Evolutionary conservation across 2,113 vertebrate species (phyloP), one percentile per base, ranked within the genome.

Genomic region (Zapus hudsonius): DNA sequence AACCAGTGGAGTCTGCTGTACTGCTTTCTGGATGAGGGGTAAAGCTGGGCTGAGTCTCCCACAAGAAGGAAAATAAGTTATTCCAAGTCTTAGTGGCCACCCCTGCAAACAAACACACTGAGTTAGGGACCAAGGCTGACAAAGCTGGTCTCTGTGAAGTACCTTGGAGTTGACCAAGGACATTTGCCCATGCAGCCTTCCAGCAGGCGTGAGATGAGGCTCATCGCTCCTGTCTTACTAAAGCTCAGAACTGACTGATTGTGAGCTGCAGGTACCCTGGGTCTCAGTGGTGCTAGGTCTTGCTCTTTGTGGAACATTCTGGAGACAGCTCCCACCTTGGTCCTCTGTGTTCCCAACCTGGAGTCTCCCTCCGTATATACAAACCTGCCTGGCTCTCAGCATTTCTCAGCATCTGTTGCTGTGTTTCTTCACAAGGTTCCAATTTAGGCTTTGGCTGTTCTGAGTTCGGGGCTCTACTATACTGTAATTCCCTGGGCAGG

Each of bases 1-100:
- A 16, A 33, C 57, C 67, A 61, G 11, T 23, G 17, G 22, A 7
- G 5, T 27, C 44, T 23, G 52, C 44, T 27, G 59, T 36, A 31
- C 29, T 13, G 4, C 52, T 78, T 92, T 47, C 31, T 16, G 22
- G 20, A n/a, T 31, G 61, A 44, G 15, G 7, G 78, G 16, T 6
- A 79, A 63, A 10, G 4, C 44, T 15, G 5, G 78, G 25, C 69
- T 63, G 38, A 83, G 52, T 12, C 25, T n/a, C 67, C 67, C 61
- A 69, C 40, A 78, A 40, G 75, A 87, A 95, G 86, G 64, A 91
- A 42, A 89, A 15, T n/a, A 80, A 40, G 25, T 66, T 92, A 88
- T 89, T 92, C 63, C 76, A n/a, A 82, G 70, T 33, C 67, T 64
- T 36, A n/a, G 47, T 72, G 72, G 23, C 42, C 80, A 89, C 38